Conservation (phyloP, 2,888 invertebrate genomes). For the Euspilapteryx auroguttella region DNA sequence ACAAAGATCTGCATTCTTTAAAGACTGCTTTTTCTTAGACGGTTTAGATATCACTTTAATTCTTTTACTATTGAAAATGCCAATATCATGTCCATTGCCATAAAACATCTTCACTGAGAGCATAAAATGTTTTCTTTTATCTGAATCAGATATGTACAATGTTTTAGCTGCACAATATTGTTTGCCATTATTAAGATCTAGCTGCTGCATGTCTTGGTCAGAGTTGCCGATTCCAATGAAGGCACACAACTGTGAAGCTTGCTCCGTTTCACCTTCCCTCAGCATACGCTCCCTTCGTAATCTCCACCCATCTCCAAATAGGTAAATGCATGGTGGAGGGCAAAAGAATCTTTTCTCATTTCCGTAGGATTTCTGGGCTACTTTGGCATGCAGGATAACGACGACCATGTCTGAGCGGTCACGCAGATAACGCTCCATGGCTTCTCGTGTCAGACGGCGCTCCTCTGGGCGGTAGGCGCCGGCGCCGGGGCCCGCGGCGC, state of each 20-base stretch:
- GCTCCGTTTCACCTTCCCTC: constrained; percentile 86
- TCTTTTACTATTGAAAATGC: constrained; percentile 96
- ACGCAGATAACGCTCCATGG: constrained; percentile 95
- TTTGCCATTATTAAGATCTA: constrained; percentile 96
- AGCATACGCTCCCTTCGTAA: constrained; percentile 92
- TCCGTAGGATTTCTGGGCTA: constrained; percentile 99
- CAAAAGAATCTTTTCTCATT: constrained; percentile 99
- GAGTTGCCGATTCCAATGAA: constrained; percentile 99
- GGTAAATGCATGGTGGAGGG: constrained; percentile 98
- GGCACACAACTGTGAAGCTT: constrained; percentile 93
- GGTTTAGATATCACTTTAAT: constrained; percentile 99
- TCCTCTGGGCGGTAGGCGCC: constrained; percentile 74
- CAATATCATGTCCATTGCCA: constrained; percentile 97
- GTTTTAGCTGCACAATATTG: constrained; percentile 99
- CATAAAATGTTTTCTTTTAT: constrained; percentile 99
- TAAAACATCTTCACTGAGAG: constrained; percentile 99
- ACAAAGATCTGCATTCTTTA: constrained; percentile 99
- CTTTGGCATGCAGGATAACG: constrained; percentile 98
- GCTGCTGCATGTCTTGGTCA: constrained; percentile 98
- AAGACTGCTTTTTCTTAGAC: constrained; percentile 98
- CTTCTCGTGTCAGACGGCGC: constrained; percentile 82
- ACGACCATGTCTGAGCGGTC: constrained; percentile 95
- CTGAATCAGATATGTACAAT: constrained; percentile 97
- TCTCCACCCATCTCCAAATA: constrained; percentile 98
- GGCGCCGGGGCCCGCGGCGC: constrained; percentile 59